Percentiles rank a stretch among this genome's conserved stretches.
Evolutionary conservation across 92 coral and sea anemone species (phyloP).

Genomic region (Parazoanthus atlanticus): DNA sequence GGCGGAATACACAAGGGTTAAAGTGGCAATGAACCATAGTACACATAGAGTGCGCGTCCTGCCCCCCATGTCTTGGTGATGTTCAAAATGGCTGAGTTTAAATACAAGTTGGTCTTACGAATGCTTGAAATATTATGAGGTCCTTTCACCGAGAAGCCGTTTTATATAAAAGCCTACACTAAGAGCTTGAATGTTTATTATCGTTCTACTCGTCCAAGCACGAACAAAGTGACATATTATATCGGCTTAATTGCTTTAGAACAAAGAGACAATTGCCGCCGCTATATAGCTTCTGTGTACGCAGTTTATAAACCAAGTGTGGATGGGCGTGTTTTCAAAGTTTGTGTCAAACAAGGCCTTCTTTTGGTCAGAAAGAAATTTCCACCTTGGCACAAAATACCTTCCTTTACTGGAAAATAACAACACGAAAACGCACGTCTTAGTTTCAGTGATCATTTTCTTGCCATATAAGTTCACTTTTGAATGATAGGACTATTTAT

Average conservation of each 20-base stretch:
- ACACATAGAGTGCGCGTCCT: not conserved
- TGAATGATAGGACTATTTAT: not conserved
- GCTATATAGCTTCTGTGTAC: not conserved
- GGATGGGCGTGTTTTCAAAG: not conserved
- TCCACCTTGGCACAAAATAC: not conserved
- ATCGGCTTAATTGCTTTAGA: constrained; percentile 1
- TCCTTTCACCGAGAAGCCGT: not conserved
- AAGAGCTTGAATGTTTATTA: not conserved
- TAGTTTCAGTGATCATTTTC: not conserved
- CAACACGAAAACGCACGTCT: not conserved
- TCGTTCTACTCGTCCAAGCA: not conserved
- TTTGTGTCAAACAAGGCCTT: not conserved
- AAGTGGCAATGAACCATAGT: not conserved
- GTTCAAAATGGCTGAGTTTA: not conserved
- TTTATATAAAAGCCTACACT: not conserved
- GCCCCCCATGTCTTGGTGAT: not conserved
- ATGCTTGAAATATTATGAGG: not conserved
- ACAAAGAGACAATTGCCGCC: not conserved
- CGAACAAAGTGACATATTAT: constrained; percentile 12
- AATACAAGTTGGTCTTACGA: not conserved
- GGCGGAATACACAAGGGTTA: not conserved
- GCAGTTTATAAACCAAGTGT: constrained; percentile 7
- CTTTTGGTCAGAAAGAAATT: not conserved
- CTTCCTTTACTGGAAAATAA: not conserved
- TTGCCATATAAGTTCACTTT: not conserved